A percentile compares a stretch with the other conserved stretches of the same genome.
Evolutionary conservation across 64 coral and sea anemone genomes (phyloP).

Genomic region (Pocillopora damicornis): DNA sequence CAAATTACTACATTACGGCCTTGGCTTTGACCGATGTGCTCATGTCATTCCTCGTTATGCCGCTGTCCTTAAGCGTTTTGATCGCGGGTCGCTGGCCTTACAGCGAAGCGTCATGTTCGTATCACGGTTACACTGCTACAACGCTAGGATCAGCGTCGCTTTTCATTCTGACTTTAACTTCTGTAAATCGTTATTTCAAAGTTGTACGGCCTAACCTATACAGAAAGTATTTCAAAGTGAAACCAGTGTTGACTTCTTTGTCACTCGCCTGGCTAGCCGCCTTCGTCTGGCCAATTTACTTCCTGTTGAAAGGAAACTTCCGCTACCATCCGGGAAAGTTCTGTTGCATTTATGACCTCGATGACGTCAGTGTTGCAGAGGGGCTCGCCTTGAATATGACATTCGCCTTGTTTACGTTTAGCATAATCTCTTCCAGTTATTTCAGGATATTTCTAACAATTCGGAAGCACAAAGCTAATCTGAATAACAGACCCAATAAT

Average conservation of each 20-base stretch:
- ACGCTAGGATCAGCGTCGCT: background rate
- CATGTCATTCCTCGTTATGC: background rate
- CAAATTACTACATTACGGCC: background rate
- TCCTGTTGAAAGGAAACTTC: background rate
- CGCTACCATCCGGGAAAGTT: background rate
- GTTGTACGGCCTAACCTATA: background rate
- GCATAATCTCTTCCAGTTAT: background rate
- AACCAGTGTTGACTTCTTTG: background rate
- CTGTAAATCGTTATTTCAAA: conserved; percentile 1
- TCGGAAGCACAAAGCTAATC: background rate
- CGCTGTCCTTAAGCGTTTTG: background rate
- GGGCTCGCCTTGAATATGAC: background rate
- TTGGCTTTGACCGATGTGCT: background rate
- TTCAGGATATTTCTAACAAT: background rate
- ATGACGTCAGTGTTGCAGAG: background rate
- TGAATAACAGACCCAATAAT: background rate
- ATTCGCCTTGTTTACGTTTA: background rate
- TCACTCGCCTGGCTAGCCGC: background rate
- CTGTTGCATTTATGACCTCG: background rate
- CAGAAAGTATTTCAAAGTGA: background rate
- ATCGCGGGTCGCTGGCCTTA: background rate
- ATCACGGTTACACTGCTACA: background rate
- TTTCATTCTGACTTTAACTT: background rate
- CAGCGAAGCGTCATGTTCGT: background rate
- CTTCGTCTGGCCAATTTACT: background rate